Conservation (phyloP, 2,888 invertebrate species). For the Tanypteryx hageni region DNA sequence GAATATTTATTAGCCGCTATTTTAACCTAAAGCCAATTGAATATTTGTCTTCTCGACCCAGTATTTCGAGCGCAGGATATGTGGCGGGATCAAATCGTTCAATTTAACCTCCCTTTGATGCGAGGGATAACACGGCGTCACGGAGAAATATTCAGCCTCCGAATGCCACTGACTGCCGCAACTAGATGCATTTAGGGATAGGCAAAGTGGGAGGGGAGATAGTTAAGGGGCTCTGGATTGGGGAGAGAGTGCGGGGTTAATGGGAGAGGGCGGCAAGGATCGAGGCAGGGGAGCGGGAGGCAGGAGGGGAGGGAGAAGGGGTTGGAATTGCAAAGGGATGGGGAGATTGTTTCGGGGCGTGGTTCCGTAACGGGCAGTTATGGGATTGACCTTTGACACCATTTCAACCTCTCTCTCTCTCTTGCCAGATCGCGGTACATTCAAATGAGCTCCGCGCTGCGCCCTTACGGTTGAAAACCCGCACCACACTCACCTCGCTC, state of each 20-base stretch:
- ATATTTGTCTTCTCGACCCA: neutral
- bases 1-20: neutral
- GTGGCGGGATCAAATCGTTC: neutral
- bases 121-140: too few species aligned
- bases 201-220: too few species aligned
- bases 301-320: neutral
- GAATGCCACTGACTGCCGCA: too few species aligned
- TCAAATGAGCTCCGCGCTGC: constrained; percentile 12
- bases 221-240: too few species aligned
- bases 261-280: neutral
- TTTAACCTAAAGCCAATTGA: neutral
- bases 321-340: neutral
- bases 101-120: constrained; percentile 8
- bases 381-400: constrained; percentile 20
- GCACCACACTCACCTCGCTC: neutral
- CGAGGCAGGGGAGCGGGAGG: neutral
- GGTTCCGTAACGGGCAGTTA: constrained; percentile 31
- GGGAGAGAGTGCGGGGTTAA: too few species aligned
- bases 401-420: neutral
- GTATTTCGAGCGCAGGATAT: neutral
- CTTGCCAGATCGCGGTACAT: neutral
- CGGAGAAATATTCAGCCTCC: too few species aligned
- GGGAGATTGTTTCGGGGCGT: constrained; percentile 25
- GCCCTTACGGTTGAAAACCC: neutral
- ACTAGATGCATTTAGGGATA: too few species aligned